Evolutionary conservation across 2,888 invertebrate genomes (phyloP).

Genomic region (Pristionchus fissidentatus): DNA sequence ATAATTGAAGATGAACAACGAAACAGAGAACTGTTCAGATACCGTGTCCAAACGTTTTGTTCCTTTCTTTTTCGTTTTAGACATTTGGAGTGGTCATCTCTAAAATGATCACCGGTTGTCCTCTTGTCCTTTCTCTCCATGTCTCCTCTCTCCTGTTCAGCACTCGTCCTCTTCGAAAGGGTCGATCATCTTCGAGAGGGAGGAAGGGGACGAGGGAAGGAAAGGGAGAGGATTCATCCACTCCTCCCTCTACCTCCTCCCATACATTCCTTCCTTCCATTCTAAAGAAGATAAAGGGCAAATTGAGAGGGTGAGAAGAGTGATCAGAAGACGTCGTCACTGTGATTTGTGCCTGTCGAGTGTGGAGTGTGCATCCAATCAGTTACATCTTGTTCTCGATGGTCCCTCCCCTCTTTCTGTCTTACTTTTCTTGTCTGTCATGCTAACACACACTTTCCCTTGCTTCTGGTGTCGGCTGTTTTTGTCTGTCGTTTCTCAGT

Average conservation of each 20-base stretch:
- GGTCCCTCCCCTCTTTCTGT: background rate
- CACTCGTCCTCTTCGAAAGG: background rate
- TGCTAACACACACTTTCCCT: background rate
- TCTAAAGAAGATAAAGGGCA: slow-evolving; percentile 34
- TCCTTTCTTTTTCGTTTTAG: too few species aligned
- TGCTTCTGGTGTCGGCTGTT: background rate
- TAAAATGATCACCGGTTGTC: too few species aligned
- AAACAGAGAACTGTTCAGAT: too few species aligned
- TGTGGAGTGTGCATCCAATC: background rate
- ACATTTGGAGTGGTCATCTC: too few species aligned
- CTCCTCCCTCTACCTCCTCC: slow-evolving; percentile 6
- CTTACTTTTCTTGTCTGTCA: background rate
- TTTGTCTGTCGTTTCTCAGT: background rate
- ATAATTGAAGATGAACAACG: too few species aligned
- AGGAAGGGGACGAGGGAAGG: background rate
- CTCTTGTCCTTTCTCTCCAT: slow-evolving; percentile 6
- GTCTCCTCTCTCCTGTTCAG: slow-evolving; percentile 36
- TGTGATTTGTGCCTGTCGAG: slow-evolving; percentile 13
- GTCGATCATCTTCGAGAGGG: background rate
- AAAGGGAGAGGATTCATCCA: slow-evolving; percentile 11
- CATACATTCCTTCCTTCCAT: slow-evolving; percentile 39
- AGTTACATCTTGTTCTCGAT: background rate
- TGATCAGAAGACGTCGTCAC: background rate
- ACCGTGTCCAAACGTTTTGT: too few species aligned
- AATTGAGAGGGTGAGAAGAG: slow-evolving; percentile 42